Base-by-base conservation (phyloP, 2,797 vertebrate species). In the Lateolabrax maculatus region DNA sequence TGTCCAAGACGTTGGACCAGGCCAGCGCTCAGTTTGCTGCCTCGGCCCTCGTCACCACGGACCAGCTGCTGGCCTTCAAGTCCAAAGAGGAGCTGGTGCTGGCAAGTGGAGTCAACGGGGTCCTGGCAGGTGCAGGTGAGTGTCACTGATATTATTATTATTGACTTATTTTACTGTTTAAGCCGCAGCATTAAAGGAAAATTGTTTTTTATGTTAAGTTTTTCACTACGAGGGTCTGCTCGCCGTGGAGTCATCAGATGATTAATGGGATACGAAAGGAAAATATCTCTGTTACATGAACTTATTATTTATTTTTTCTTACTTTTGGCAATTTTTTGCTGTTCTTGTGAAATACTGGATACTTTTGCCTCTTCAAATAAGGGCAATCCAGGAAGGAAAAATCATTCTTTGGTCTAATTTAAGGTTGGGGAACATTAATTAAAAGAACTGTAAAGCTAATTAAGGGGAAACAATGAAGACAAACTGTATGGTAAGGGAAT, bases 11-110 rank as follows among this genome's bases (percentile, higher is more conserved):
- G 61, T 87, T 99, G 95, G 98, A 99, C 94, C 98, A 98, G 86
- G 97, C 97, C 93, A 98, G 97, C 75, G 98, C 98, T 87, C 98
- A 99, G 73, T 99, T 98, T 90, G 98, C 98, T 84, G 98, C 97
- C 84, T 99, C 98, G 82, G 98, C 98, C 84, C 96, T 99, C 88
- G 94, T 99, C 95, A 98, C 97, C 64, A 96, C 97, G 48, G 98
- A 99, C 87, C 97, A 99, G 87, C 94, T 99, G 93, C 96, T 99
- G 95, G 95, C 97, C 91, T 96, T 97, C 92, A 99, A 98, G 96
- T 96, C 98, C 95, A 99, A 99, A 96, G 98, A 99, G 92, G 98
- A 99, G 88, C 95, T 97, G 86, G 95, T 96, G 91, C 95, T 97
- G 91, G 96, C 97, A 60, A 95, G 97, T 72, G 98, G 98, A 89